Conservation (phyloP, 2,888 invertebrate species). For the Phaedon cochleariae region DNA sequence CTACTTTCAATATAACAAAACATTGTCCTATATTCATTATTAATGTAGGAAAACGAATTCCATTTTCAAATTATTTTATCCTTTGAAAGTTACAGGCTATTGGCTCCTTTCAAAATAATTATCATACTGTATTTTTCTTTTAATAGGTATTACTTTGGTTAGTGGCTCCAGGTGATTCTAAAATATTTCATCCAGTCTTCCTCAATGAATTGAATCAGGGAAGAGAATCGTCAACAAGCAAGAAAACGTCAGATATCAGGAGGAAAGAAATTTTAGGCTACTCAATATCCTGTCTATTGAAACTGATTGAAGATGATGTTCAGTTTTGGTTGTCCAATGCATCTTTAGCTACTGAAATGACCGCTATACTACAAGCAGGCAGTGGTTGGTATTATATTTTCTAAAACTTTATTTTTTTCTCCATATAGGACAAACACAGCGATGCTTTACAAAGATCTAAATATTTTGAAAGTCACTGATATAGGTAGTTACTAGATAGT, state of each 20-base stretch:
- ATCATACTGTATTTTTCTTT: too few relatives aligned
- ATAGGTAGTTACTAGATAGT: too few relatives aligned
- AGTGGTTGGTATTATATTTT: slow-evolving; percentile 42
- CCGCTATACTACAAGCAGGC: slow-evolving; percentile 75
- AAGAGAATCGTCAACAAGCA: slow-evolving; percentile 74
- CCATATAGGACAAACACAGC: too few relatives aligned
- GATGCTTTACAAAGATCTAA: too few relatives aligned
- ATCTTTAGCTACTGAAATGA: slow-evolving; percentile 73
- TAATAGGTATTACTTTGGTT: slow-evolving; percentile 80
- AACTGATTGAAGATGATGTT: slow-evolving; percentile 64
- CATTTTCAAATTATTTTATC: too few relatives aligned
- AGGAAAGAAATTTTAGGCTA: slow-evolving; percentile 73
- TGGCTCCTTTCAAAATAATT: too few relatives aligned
- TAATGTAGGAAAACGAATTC: too few relatives aligned
- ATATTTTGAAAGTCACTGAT: too few relatives aligned
- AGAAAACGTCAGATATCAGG: slow-evolving; percentile 74
- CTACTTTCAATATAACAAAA: too few relatives aligned
- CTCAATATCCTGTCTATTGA: slow-evolving; percentile 49
- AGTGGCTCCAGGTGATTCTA: slow-evolving; percentile 81
- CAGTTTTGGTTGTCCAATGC: slow-evolving; percentile 75
- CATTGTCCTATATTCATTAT: too few relatives aligned
- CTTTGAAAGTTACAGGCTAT: too few relatives aligned
- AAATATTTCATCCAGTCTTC: slow-evolving; percentile 84
- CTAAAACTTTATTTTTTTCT: too few relatives aligned
- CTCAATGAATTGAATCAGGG: slow-evolving; percentile 79